Base-by-base conservation (phyloP, 2,113 vertebrate genomes). In the Podarcis cretensis region DNA sequence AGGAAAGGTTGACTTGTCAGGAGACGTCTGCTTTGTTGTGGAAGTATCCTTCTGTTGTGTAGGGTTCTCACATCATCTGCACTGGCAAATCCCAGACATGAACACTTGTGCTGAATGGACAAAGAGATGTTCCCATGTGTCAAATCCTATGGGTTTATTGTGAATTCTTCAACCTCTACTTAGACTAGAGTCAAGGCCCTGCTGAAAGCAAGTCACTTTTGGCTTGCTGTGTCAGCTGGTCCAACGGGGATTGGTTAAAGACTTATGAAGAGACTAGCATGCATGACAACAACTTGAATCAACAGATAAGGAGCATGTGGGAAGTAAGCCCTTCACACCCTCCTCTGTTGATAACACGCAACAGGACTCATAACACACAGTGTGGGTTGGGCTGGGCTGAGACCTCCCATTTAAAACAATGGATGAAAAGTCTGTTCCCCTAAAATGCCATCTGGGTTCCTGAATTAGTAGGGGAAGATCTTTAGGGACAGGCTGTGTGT, bases 91-190 rank as follows among this genome's bases (percentile, higher is more conserved):
- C 78, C 57, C 68, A 35, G 76, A 35, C 18, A 65, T 54, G 73
- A 80, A n/a, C 20, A 76, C 18, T 23, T 54, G 63, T 80, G 35
- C 69, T 65, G 54, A 81, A 73, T 35, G 37, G 77, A 65, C 37
- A 65, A 75, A 20, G 10, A 54, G 69, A 6, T 75, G 9, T 68
- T 66, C 21, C 71, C 27, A 37, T 3, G 5, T 85, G 32, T 57
- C 57, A 81, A 30, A 88, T 77, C 69, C 23, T 76, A 59, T 59
- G 40, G 37, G 16, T 77, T 68, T 86, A 82, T 90, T 90, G 23
- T 76, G 73, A 76, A 77, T 83, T 83, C 43, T 69, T 82, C 65
- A 54, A 25, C 35, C 40, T 81, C 92, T 82, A 76, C n/a, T 69
- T 65, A 66, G 83, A 63, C 32, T 54, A 32, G 74, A 87, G 16